Evolutionary conservation across 2,113 vertebrate genomes (phyloP).

Genomic region (Stigmatopora argus): DNA sequence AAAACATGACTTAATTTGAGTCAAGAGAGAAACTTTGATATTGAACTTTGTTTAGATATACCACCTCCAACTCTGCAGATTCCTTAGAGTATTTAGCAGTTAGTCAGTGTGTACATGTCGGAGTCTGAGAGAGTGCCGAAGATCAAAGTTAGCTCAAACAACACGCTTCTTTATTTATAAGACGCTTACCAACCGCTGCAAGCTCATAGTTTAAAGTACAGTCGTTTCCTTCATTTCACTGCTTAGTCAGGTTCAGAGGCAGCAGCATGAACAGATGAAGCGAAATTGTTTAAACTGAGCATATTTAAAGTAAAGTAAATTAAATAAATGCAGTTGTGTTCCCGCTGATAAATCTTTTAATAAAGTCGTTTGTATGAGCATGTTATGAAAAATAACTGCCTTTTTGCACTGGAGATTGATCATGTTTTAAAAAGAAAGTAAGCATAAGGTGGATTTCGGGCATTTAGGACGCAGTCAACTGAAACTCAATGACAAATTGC

Average conservation of each 20-base stretch:
- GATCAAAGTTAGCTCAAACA: constrained; percentile 57
- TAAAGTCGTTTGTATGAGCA: constrained; percentile 5
- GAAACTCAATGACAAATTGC: constrained; percentile 56
- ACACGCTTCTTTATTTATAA: constrained; percentile 42
- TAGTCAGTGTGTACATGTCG: constrained; percentile 11
- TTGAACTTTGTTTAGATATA: neutral
- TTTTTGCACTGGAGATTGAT: constrained; percentile 20
- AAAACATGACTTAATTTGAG: neutral
- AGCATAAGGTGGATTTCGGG: constrained; percentile 54
- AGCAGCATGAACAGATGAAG: neutral
- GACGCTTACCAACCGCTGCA: constrained; percentile 34
- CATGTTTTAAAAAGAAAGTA: constrained; percentile 32
- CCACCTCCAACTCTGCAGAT: constrained; percentile 39
- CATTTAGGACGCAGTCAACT: constrained; percentile 52
- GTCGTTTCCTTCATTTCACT: constrained; percentile 14
- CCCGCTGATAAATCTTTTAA: neutral
- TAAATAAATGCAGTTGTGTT: constrained; percentile 7
- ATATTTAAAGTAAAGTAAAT: constrained; percentile 14
- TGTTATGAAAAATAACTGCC: constrained; percentile 2
- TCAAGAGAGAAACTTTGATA: neutral
- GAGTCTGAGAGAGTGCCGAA: constrained; percentile 20
- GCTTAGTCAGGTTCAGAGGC: constrained; percentile 27
- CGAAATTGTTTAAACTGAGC: constrained; percentile 13
- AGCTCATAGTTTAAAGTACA: constrained; percentile 25
- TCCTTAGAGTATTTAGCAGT: constrained; percentile 26